phyloP scores from a whole-genome alignment of 2,113 vertebrate genomes.

The Microcebus lehilahytsara region DNA sequence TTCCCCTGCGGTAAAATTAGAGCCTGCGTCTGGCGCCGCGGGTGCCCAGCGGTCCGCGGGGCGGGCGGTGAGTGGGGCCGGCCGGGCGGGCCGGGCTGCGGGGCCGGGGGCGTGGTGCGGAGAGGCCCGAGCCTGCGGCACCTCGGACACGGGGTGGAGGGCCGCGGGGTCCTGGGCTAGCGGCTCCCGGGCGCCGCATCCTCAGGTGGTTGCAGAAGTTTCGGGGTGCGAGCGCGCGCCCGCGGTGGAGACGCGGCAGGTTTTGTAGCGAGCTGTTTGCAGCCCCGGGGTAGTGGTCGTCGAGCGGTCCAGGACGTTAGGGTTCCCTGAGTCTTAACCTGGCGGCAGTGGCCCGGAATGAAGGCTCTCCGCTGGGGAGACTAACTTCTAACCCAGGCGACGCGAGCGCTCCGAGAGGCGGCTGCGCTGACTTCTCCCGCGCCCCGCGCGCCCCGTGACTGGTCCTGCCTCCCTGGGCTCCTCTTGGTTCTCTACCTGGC shows the following conservation, averaged over 20 bases:
- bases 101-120: rapidly evolving
- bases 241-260: neutral
- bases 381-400: rapidly evolving
- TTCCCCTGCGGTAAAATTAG: rapidly evolving
- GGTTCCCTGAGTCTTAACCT: no score
- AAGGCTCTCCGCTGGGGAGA: rapidly evolving
- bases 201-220: neutral
- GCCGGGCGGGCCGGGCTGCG: neutral
- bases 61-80: neutral
- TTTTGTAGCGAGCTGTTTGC: no score
- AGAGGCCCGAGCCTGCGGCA: neutral
- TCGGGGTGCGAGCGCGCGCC: rapidly evolving
- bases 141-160: no score
- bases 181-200: rapidly evolving
- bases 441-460: neutral
- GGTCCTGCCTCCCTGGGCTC: rapidly evolving
- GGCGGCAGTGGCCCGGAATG: neutral
- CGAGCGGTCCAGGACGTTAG: neutral
- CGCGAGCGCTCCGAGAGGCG: neutral
- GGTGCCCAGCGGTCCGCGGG: rapidly evolving
- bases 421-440: no score
- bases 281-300: rapidly evolving
- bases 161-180: neutral
- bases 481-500: rapidly evolving
- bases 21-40: neutral